These are phyloP conservation scores for Troglohyphantes excavatus DNA, from an alignment of 2,888 invertebrate species.

Conservation along the genomic window DNA sequence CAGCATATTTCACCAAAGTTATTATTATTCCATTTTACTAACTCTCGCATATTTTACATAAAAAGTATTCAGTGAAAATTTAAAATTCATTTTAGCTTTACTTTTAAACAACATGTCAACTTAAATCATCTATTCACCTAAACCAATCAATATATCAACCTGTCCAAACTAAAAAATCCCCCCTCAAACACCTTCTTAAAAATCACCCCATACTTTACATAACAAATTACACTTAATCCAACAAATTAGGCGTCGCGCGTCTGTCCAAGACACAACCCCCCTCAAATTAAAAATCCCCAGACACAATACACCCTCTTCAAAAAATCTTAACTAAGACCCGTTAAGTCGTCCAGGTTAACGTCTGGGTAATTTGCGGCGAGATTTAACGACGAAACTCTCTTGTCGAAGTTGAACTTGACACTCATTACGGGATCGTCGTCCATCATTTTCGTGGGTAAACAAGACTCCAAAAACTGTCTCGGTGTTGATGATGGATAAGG, in stretches of 20 bases:
- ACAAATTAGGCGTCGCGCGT: conserved; percentile 24
- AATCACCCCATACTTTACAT: conserved; percentile 11
- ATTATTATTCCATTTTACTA: too few species aligned
- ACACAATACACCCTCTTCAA: neutral
- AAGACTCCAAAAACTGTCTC: conserved; percentile 40
- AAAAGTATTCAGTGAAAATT: too few species aligned
- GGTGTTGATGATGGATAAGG: conserved; percentile 48
- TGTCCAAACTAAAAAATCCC: neutral
- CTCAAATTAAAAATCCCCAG: neutral
- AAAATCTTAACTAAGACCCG: conserved; percentile 17
- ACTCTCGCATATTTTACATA: too few species aligned
- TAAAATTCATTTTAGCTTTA: too few species aligned
- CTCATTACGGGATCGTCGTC: conserved; percentile 30
- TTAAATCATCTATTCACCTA: neutral
- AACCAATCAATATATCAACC: neutral
- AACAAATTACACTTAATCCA: conserved; percentile 30
- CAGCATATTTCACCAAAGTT: too few species aligned
- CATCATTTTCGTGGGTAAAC: conserved; percentile 54
- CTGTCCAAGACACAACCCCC: neutral
- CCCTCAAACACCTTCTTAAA: neutral
- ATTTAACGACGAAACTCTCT: conserved; percentile 5
- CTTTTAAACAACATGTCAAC: neutral
- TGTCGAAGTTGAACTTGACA: conserved; percentile 45
- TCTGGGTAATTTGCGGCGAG: conserved; percentile 56
- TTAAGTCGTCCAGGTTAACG: conserved; percentile 39